Evolutionary conservation across 1,140 invertebrate genomes (phyloP).

Genomic region (Heliconius hewitsoni): DNA sequence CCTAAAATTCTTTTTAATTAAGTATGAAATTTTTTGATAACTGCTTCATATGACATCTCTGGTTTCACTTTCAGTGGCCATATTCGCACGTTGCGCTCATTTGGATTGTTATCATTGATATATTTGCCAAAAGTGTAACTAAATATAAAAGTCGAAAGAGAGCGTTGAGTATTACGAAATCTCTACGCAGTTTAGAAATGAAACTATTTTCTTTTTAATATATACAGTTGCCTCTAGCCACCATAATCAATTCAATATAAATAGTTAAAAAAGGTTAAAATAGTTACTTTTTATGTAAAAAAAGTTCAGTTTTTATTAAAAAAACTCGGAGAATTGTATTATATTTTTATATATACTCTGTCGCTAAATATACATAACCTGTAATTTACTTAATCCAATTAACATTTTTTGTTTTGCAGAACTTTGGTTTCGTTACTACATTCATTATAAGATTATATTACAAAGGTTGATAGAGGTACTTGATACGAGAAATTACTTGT

Average conservation of each 20-base stretch:
- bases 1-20: no score
- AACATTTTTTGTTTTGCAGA: background rate
- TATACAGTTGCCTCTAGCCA: background rate
- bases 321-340: no score
- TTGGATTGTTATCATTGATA: background rate
- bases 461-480: background rate
- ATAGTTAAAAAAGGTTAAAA: no score
- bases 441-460: conserved; percentile 4
- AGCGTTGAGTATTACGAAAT: background rate
- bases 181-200: background rate
- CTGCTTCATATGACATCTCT: no score
- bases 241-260: background rate
- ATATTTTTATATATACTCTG: background rate
- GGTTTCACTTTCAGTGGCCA: background rate
- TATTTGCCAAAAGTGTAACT: background rate
- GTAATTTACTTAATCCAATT: background rate
- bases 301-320: no score
- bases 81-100: background rate
- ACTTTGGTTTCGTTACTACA: background rate
- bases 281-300: no score
- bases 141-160: background rate
- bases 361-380: background rate
- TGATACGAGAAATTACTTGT: background rate
- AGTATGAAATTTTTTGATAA: no score
- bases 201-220: background rate